Evolutionary conservation across 2,888 invertebrate genomes (phyloP), one percentile per base, ranked within the genome.

Genomic region (Linnaemya vulpina): DNA sequence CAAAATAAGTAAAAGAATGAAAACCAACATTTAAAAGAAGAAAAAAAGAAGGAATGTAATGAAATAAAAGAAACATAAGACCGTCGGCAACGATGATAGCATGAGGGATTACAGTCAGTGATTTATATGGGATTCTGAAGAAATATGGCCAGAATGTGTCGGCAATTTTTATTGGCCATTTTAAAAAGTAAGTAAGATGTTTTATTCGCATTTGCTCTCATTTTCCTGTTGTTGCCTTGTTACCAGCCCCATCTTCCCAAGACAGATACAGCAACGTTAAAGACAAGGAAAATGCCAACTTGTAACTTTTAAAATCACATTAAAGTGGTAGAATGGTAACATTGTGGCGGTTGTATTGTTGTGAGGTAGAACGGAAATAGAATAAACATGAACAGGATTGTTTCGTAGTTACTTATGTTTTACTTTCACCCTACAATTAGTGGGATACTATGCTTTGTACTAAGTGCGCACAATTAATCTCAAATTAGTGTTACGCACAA

Each of bases 111-210:
- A 92, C 91, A 90, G 89, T 89, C 89, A 90, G 91, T 92, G 92
- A 92, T 92, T 92, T 92, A 92, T 92, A 92, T 92, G 92, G 92
- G 92, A 92, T 92, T 92, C 90, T 89, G 89, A 91, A 92, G 93
- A 92, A 92, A 92, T 92, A 92, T 92, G 91, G 92, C 92, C 90
- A 91, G 92, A 92, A 92, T 92, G 92, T 92, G 92, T 92, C 92
- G 92, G 93, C 92, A 92, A 92, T 92, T 92, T 92, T 92, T 92
- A 92, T 92, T 92, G 92, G 92, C 92, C 93, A 92, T 92, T 92
- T 92, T 92, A 91, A 92, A 92, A 92, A 87, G 92, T 90, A 88
- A 92, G 90, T 92, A 92, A 92, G 92, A 92, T 90, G 91, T 91
- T 91, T 89, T 85, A 82, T 82, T 85, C 82, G 82, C 75, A 70